Evolutionary conservation across 64 coral and sea anemone genomes (phyloP).

Genomic region (Montipora efflorescens): DNA sequence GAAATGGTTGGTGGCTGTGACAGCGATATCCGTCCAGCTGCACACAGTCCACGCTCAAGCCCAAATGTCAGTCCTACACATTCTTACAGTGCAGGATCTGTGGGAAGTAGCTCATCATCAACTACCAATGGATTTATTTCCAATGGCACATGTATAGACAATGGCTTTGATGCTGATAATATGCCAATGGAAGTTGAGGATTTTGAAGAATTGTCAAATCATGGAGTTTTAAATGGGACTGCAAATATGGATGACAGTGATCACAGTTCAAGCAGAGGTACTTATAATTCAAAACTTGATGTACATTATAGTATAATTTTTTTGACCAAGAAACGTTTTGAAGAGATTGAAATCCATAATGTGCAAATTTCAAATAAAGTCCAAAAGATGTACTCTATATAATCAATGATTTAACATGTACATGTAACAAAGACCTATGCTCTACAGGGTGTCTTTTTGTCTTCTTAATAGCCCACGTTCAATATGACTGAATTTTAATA

Average conservation of each 20-base stretch:
- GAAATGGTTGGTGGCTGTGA: slow-evolving; percentile 99
- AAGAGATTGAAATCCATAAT: too few relatives aligned
- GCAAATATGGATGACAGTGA: slow-evolving; percentile 67
- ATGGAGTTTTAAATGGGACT: slow-evolving; percentile 83
- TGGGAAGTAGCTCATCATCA: slow-evolving; percentile 78
- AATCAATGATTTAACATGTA: too few relatives aligned
- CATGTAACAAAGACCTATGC: too few relatives aligned
- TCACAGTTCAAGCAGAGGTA: slow-evolving; percentile 68
- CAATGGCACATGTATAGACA: slow-evolving; percentile 93
- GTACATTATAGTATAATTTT: too few relatives aligned
- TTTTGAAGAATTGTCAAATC: slow-evolving; percentile 55
- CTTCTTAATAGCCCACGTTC: too few relatives aligned
- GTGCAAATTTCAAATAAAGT: too few relatives aligned
- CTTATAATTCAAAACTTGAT: not conserved
- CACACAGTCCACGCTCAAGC: slow-evolving; percentile 94
- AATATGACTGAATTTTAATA: too few relatives aligned
- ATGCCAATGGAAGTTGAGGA: slow-evolving; percentile 94
- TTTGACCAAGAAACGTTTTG: too few relatives aligned
- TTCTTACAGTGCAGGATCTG: slow-evolving; percentile 76
- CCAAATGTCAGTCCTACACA: slow-evolving; percentile 97
- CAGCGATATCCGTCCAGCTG: slow-evolving; percentile 90
- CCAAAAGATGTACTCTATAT: too few relatives aligned
- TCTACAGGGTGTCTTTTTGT: too few relatives aligned
- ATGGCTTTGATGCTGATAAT: slow-evolving; percentile 95
- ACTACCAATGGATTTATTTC: slow-evolving; percentile 87